Base-by-base conservation (phyloP, 2,797 vertebrate genomes). In the Buphagus erythrorhynchus region DNA sequence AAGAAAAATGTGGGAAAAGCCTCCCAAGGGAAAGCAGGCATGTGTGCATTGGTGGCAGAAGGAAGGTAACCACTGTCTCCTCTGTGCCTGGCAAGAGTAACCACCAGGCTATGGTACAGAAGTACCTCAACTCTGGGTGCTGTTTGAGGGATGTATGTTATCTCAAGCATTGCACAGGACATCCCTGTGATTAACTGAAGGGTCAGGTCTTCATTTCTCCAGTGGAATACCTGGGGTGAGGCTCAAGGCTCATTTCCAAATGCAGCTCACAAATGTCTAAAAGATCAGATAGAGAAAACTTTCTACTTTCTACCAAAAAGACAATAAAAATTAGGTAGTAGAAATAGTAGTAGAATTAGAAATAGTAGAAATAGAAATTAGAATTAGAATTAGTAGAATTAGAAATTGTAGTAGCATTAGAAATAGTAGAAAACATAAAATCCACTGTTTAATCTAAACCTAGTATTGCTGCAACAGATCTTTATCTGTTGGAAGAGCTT, bases 51-150 rank as follows among this genome's bases (percentile, higher is more conserved):
- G 45, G 20, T 43, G 28, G 49, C n/a, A 51, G 69, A 75, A 71
- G 38, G 24, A 62, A 73, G 16, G 59, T 20, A 59, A 22, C 13
- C 49, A 6, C 15, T 15, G 25, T 33, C 57, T 83, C 52, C 59
- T 10, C 1, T 2, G 28, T 20, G n/a, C 62, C 63, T 59, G 49
- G 29, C 16, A 24, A 84, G 42, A 29, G 19, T 21, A 49, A 71
- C 18, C 25, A 67, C 12, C 1, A 0, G 8, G 36, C 43, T 62
- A 26, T 0, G 1, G n/a, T 10, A 42, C 20, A 67, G 33, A 59
- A 65, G 28, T 5, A 11, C 28, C 35, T 61, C 35, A 40, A 0
- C 15, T 59, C 59, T 57, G 45, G 49, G 33, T 62, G 43, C 67
- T 68, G 24, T 88, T 54, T 57, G 42, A 90, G 57, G 29, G 36